Evolutionary conservation across 1,140 invertebrate genomes (phyloP), one percentile per base, ranked within the genome.

Genomic region (Drosophila varians): DNA sequence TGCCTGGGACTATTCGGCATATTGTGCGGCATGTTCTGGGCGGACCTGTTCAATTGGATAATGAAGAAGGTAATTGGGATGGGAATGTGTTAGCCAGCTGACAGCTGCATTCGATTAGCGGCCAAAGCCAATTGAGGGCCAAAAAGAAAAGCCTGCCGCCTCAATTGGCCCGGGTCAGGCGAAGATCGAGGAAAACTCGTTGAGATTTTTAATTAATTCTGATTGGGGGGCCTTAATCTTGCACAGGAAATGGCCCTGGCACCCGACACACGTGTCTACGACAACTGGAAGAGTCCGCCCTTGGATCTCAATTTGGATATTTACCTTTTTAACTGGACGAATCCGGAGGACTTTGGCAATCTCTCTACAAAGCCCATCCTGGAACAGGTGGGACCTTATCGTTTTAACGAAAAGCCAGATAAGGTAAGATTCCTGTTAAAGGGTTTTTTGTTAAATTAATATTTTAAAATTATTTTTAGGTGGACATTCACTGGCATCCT

Each of bases 311-410:
- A 94, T 82, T 93, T 97, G 51, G 94, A 95, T 61, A 92, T 97
- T 47, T 95, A 95, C 87, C 92, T 97, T 18, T 97, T 94, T 83
- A 97, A 97, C 91, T 97, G 96, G 95, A 97, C 96, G 0, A 97
- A 97, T 91, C 91, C 94, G 1, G 91, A 94, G 14, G 91, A 94
- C 14, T 93, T 95, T 40, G 87, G 90, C 1, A 89, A 92, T 25
- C 34, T 78, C 12, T 79, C 71, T 6, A 91, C 91, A 0, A 96
- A 95, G 74, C 95, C 95, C 5, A 92, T 93, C 6, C 93, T 96
- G 52, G 90, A 93, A 40, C 93, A 96, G 90, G 89, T 95, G 42
- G 96, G 96, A 53, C 96, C 96, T 0, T 97, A 96, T 82, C 92
- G 93, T 4, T 95, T 92, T 73, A 94, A 93, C 14, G 95, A 96